Conservation (phyloP, 2,113 vertebrate species). For the Oreochromis spilurus region DNA sequence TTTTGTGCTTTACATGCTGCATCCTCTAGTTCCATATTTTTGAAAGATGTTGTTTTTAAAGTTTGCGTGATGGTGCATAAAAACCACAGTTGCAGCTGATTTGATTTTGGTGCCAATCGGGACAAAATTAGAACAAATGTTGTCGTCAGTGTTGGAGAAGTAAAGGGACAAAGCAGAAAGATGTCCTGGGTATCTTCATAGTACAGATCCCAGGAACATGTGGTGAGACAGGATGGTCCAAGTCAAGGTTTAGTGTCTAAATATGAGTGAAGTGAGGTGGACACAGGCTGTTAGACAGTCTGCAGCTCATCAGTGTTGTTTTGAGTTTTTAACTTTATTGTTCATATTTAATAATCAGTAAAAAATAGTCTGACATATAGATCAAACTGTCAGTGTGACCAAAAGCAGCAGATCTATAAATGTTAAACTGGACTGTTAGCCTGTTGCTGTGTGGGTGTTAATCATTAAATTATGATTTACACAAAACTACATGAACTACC, state of each 20-base stretch:
- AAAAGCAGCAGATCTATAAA: neutral
- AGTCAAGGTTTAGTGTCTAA: neutral
- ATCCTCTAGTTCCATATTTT: accelerated
- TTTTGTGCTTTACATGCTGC: neutral
- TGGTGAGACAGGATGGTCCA: neutral
- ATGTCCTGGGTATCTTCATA: accelerated
- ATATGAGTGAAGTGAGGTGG: neutral
- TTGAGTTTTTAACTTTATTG: neutral
- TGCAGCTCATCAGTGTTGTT: neutral
- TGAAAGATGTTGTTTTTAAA: neutral
- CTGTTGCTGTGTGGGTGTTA: neutral
- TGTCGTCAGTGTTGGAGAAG: neutral
- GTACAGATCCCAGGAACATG: neutral
- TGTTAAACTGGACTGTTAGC: neutral
- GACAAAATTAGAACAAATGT: neutral
- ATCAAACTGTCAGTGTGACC: neutral
- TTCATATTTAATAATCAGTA: neutral
- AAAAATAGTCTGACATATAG: neutral
- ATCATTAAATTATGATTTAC: neutral
- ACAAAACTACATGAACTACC: neutral
- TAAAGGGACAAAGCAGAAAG: neutral
- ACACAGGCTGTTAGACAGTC: neutral
- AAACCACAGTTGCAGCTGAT: neutral
- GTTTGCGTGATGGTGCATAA: accelerated
- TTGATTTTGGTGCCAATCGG: accelerated